Conservation (phyloP, 64 coral and sea anemone species). For the Cladopsammia gracilis region DNA sequence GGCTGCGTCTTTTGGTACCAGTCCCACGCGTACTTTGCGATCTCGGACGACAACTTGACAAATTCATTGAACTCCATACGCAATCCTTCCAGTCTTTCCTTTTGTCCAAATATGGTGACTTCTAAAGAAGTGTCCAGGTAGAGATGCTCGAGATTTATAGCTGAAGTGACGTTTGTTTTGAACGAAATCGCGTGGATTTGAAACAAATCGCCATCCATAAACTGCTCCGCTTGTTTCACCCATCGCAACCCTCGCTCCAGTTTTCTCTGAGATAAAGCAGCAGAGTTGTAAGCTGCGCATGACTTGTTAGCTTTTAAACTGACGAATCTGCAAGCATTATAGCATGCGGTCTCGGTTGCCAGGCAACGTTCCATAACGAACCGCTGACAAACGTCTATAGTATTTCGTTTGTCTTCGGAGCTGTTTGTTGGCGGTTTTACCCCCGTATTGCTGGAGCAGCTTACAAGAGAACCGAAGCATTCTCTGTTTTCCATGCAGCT, state of each 20-base stretch:
- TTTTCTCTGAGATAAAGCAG: conserved; percentile 57
- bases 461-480: conserved; percentile 46
- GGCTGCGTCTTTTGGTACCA: conserved; percentile 89
- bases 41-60: conserved; percentile 82
- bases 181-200: conserved; percentile 91
- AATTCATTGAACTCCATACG: conserved; percentile 84
- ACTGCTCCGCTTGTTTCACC: conserved; percentile 79
- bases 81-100: conserved; percentile 72
- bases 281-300: conserved; percentile 73
- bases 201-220: conserved; percentile 79
- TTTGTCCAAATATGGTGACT: conserved; percentile 97
- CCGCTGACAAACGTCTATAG: conserved; percentile 71
- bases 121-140: conserved; percentile 87
- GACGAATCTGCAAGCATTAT: conserved; percentile 49
- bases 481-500: conserved; percentile 48
- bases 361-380: conserved; percentile 60
- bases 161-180: conserved; percentile 74
- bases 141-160: conserved; percentile 55
- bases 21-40: conserved; percentile 87
- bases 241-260: conserved; percentile 65
- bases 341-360: conserved; percentile 25
- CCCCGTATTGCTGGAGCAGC: conserved; percentile 2
- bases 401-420: not conserved
- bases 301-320: conserved; percentile 72
- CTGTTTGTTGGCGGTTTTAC: conserved; percentile 30